Evolutionary conservation across 2,888 invertebrate species (phyloP).

Genomic region (Monoplex corrugatus): DNA sequence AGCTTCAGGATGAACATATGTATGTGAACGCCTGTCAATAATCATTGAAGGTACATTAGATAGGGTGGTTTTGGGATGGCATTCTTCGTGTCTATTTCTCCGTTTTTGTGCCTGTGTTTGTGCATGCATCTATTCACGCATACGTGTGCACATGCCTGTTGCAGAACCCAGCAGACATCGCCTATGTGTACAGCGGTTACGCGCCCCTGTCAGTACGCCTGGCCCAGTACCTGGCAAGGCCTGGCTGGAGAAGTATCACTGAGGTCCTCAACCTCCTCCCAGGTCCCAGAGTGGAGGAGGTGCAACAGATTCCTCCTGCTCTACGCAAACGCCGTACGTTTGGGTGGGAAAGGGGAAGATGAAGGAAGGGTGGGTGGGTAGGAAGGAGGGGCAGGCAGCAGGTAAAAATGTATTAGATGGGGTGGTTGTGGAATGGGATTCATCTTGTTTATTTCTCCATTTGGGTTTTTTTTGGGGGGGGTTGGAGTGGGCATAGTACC

Average conservation of each 20-base stretch:
- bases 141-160: too few species aligned
- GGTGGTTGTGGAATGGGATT: neutral
- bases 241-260: constrained; percentile 87
- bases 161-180: constrained; percentile 90
- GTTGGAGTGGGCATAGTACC: too few species aligned
- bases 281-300: constrained; percentile 86
- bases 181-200: constrained; percentile 94
- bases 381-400: too few species aligned
- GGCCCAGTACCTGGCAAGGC: constrained; percentile 82
- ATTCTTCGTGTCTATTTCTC: neutral
- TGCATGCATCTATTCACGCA: too few species aligned
- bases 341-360: too few species aligned
- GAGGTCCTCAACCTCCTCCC: constrained; percentile 91
- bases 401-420: too few species aligned
- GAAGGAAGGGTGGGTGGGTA: too few species aligned
- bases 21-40: neutral
- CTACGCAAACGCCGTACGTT: constrained; percentile 81
- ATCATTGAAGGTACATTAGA: too few species aligned
- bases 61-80: neutral
- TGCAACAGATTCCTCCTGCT: constrained; percentile 82
- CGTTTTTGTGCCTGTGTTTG: neutral
- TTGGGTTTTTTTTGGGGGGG: too few species aligned
- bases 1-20: neutral
- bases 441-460: neutral
- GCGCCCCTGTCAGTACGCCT: constrained; percentile 95